Conservation (phyloP, 1,140 invertebrate genomes). For the Anastrepha ludens region DNA sequence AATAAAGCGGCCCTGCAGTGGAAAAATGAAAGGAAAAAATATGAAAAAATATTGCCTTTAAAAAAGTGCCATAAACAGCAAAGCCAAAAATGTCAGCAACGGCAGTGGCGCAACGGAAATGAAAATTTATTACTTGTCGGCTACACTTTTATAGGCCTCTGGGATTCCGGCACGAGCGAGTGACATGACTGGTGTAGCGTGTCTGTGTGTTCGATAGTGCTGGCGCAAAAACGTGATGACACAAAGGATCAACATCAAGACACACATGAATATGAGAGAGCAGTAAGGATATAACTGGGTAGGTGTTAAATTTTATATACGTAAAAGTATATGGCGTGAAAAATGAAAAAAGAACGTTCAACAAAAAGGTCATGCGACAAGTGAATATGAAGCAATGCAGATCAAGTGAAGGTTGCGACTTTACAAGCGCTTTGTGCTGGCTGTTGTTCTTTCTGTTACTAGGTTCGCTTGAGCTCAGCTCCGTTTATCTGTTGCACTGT, state of each 20-base stretch:
- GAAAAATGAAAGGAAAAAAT: neutral
- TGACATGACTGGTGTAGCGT: neutral
- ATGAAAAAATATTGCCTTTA: conserved; percentile 3
- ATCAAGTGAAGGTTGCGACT: conserved; percentile 15
- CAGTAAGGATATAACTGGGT: too few species aligned
- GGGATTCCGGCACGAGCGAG: neutral
- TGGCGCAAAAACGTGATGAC: conserved; percentile 6
- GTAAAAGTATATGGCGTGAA: neutral
- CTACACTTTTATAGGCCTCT: conserved; percentile 42
- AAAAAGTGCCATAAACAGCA: conserved; percentile 41
- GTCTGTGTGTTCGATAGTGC: neutral
- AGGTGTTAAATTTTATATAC: neutral
- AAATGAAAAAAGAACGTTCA: neutral
- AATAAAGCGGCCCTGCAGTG: neutral
- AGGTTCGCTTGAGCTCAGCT: conserved; percentile 1
- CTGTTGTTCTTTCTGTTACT: neutral
- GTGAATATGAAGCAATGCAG: neutral
- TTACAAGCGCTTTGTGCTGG: neutral
- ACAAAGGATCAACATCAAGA: neutral
- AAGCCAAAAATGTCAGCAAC: conserved; percentile 38
- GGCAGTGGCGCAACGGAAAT: conserved; percentile 28
- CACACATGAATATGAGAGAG: neutral
- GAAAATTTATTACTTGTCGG: conserved; percentile 49
- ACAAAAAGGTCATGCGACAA: conserved; percentile 17
- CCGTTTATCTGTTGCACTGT: neutral